Conservation (phyloP, 2,113 vertebrate genomes). For the Tupaia tana region DNA sequence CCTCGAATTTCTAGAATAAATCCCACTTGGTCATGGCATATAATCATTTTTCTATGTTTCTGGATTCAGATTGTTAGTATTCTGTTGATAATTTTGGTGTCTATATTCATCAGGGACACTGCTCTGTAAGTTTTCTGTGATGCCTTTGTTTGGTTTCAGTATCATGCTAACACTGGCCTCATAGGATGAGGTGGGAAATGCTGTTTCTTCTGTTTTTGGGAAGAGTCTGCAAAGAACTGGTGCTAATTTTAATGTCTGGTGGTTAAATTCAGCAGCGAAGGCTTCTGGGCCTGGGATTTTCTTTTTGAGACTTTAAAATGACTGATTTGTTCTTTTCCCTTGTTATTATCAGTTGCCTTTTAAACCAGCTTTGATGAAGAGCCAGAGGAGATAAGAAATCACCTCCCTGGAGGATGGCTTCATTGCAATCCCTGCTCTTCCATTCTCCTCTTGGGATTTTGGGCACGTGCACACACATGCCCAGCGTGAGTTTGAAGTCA, state of each 20-base stretch:
- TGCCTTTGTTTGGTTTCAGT: not conserved
- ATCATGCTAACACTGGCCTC: not conserved
- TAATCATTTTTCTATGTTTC: not conserved
- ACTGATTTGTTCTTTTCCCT: not conserved
- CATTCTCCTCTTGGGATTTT: too few species aligned
- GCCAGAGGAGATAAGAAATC: not conserved
- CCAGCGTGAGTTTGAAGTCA: too few species aligned
- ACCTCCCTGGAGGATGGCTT: too few species aligned
- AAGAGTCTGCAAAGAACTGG: not conserved
- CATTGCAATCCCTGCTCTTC: too few species aligned
- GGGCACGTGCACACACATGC: too few species aligned
- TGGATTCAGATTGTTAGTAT: not conserved
- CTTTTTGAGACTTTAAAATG: not conserved
- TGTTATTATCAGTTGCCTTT: conserved; percentile 2
- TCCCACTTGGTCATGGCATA: not conserved
- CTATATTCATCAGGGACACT: not conserved
- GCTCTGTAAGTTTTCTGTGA: not conserved
- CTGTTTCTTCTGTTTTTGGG: not conserved
- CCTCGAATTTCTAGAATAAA: not conserved
- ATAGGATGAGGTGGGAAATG: not conserved
- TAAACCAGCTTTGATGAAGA: conserved; percentile 12
- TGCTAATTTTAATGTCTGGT: not conserved
- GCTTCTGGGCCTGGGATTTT: not conserved
- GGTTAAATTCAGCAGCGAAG: not conserved
- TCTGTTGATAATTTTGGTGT: not conserved